phyloP scores from a whole-genome alignment of 2,797 vertebrate genomes.

The Hozukius guyotensis region DNA sequence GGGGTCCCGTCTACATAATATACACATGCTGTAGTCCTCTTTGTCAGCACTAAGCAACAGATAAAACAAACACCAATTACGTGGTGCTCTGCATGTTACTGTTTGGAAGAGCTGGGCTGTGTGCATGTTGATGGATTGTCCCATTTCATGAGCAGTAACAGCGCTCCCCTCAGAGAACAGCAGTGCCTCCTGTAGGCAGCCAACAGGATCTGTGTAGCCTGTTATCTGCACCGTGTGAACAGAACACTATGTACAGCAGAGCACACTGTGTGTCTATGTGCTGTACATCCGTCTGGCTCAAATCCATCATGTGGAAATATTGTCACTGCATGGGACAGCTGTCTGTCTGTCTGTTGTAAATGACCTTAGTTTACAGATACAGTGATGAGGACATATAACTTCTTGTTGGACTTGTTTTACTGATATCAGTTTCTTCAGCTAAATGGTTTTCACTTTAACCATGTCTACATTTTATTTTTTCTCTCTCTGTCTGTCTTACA shows the following conservation, averaged over 20 bases:
- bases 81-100: neutral
- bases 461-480: neutral
- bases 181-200: conserved; percentile 51
- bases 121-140: conserved; percentile 5
- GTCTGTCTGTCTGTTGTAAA: neutral
- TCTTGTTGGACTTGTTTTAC: neutral
- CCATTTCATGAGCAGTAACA: conserved; percentile 23
- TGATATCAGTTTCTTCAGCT: neutral
- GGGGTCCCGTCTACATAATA: neutral
- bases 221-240: conserved; percentile 1
- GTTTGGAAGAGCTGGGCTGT: neutral
- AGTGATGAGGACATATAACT: neutral
- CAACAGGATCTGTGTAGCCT: neutral
- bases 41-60: neutral
- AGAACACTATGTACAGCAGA: conserved; percentile 33
- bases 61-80: neutral
- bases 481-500: neutral
- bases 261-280: neutral
- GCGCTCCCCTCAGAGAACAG: conserved; percentile 19
- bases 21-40: neutral
- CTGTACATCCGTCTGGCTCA: neutral
- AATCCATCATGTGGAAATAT: neutral
- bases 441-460: neutral
- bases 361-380: neutral
- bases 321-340: neutral